These are phyloP conservation scores for Gastracanthus pulcherrimus DNA, from an alignment of 2,888 invertebrate genomes.

Conservation along the genomic window DNA sequence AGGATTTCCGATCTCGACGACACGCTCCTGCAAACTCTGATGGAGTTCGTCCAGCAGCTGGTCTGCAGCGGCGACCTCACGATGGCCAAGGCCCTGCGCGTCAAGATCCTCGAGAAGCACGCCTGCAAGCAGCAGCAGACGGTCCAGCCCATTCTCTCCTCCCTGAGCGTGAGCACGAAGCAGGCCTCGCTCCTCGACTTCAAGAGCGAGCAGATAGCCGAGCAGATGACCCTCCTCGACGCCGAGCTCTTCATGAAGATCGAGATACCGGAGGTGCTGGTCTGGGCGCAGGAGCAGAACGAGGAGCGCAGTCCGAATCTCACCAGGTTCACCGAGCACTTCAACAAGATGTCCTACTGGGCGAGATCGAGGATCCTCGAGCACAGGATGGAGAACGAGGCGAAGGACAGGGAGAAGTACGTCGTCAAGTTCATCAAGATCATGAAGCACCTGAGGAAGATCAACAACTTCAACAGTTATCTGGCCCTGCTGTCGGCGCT, in stretches of 20 bases:
- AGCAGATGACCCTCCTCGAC: constrained; percentile 98
- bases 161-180: constrained; percentile 80
- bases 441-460: constrained; percentile 97
- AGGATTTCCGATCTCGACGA: constrained; percentile 92
- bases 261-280: constrained; percentile 97
- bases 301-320: constrained; percentile 98
- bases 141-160: constrained; percentile 77
- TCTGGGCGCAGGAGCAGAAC: constrained; percentile 98
- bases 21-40: constrained; percentile 88
- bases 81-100: constrained; percentile 92
- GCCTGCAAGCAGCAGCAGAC: constrained; percentile 80
- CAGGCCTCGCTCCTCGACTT: constrained; percentile 90
- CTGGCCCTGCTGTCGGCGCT: constrained; percentile 96
- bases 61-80: constrained; percentile 95
- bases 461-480: constrained; percentile 99
- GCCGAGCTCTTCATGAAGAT: constrained; percentile 97
- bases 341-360: constrained; percentile 99
- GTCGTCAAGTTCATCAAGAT: constrained; percentile 98
- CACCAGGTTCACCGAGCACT: constrained; percentile 98
- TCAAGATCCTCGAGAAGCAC: constrained; percentile 94
- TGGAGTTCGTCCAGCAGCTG: constrained; percentile 96
- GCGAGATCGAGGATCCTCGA: constrained; percentile 95
- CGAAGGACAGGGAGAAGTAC: constrained; percentile 96
- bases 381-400: constrained; percentile 85
- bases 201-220: constrained; percentile 96